A percentile compares a stretch with the other conserved stretches of the same genome.
These are phyloP conservation scores for Brienomyrus brachyistius DNA, from an alignment of 2,113 vertebrate genomes.

Conservation along the genomic window DNA sequence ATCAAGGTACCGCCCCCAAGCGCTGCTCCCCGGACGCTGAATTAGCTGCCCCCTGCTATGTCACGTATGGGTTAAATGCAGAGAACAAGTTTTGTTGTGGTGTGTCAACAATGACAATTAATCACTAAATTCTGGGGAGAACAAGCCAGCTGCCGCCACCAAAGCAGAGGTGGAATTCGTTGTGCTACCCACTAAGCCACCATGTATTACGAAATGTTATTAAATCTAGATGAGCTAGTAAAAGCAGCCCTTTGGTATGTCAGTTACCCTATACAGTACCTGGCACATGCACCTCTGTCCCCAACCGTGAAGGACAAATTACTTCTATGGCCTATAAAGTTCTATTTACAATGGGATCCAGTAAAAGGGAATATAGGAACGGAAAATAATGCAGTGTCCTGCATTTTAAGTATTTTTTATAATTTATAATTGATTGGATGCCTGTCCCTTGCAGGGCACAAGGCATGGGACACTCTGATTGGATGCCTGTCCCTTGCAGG, in stretches of 20 bases:
- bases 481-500: neutral
- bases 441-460: neutral
- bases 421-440: neutral
- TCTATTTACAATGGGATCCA: neutral
- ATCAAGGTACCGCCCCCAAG: too few species aligned
- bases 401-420: neutral
- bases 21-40: too few species aligned
- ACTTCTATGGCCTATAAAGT: neutral
- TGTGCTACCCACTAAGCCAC: neutral
- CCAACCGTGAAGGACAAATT: neutral
- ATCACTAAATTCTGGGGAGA: neutral
- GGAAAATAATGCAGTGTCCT: neutral
- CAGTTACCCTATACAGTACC: too few species aligned
- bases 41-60: too few species aligned
- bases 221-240: neutral
- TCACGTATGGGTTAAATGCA: too few species aligned
- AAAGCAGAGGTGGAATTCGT: neutral
- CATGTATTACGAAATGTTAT: neutral
- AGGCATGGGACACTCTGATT: neutral
- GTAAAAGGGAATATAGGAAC: neutral
- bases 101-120: too few species aligned
- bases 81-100: too few species aligned
- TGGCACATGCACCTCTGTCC: neutral
- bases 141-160: neutral
- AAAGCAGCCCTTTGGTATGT: neutral